phyloP scores from a whole-genome alignment of 2,888 invertebrate species.

The Sesia bembeciformis region DNA sequence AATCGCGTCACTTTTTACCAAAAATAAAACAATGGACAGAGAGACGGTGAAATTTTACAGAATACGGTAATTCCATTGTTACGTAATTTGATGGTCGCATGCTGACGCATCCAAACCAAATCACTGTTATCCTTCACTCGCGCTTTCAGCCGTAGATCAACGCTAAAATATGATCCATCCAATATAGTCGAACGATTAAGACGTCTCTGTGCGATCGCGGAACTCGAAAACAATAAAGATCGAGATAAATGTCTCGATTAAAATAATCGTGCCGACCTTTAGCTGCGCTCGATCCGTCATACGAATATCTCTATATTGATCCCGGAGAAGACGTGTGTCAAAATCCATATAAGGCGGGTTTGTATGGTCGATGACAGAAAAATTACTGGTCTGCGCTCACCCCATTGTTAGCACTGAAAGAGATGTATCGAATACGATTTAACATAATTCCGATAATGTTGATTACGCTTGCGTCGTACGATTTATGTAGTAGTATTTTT shows the following conservation, averaged over 20 bases:
- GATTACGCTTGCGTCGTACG: background rate
- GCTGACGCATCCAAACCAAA: slow-evolving; percentile 27
- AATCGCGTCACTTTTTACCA: too few species aligned
- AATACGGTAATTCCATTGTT: too few species aligned
- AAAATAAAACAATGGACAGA: too few species aligned
- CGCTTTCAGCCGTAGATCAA: slow-evolving; percentile 10
- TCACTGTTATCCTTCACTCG: slow-evolving; percentile 32
- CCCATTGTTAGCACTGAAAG: slow-evolving; percentile 42
- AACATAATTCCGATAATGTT: background rate
- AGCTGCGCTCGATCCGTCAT: slow-evolving; percentile 39
- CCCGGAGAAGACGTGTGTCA: slow-evolving; percentile 46
- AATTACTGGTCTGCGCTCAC: slow-evolving; percentile 29
- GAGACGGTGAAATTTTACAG: too few species aligned
- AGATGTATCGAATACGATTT: slow-evolving; percentile 36
- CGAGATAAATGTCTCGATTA: slow-evolving; percentile 63
- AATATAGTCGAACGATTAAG: slow-evolving; percentile 49
- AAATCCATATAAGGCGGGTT: slow-evolving; percentile 36
- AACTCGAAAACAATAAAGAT: slow-evolving; percentile 55
- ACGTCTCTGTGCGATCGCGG: slow-evolving; percentile 39
- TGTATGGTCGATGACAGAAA: slow-evolving; percentile 41
- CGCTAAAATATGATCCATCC: slow-evolving; percentile 38
- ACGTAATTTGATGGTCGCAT: background rate
- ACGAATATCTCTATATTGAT: slow-evolving; percentile 14
- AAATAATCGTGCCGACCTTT: slow-evolving; percentile 61
- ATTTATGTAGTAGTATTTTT: background rate